Evolutionary conservation across 2,113 vertebrate species (phyloP).

Genomic region (Crypturellus undulatus): DNA sequence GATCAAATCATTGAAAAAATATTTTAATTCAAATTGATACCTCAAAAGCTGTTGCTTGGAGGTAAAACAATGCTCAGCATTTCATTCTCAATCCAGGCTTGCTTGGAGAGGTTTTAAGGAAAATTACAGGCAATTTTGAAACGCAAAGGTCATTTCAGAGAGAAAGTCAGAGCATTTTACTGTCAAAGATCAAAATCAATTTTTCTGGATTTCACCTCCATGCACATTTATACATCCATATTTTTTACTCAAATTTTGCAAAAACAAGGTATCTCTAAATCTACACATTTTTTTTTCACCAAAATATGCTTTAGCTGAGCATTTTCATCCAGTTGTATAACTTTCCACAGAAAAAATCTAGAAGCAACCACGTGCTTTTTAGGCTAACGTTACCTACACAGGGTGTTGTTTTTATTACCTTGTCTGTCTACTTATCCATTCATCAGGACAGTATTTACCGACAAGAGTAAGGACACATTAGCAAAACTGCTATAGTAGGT

Average conservation of each 20-base stretch:
- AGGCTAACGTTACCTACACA: accelerated
- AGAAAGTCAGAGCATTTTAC: background rate
- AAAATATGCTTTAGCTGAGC: background rate
- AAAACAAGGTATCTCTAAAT: background rate
- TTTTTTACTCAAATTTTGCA: background rate
- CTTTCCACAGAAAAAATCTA: background rate
- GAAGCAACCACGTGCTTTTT: background rate
- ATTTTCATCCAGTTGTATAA: background rate
- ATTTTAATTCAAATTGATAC: background rate
- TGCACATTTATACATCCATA: background rate
- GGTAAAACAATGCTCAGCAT: background rate
- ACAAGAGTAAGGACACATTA: background rate
- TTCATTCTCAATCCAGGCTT: background rate
- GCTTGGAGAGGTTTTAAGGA: background rate
- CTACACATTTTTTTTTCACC: background rate
- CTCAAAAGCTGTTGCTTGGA: background rate
- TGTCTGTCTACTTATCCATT: background rate
- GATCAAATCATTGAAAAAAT: background rate
- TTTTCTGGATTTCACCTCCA: background rate
- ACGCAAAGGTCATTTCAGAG: accelerated
- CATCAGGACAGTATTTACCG: background rate
- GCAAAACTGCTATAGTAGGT: background rate
- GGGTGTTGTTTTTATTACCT: background rate
- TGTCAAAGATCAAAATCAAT: background rate
- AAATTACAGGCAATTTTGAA: background rate